Conservation (phyloP, 2,888 invertebrate species). For the Cybosia mesomella region DNA sequence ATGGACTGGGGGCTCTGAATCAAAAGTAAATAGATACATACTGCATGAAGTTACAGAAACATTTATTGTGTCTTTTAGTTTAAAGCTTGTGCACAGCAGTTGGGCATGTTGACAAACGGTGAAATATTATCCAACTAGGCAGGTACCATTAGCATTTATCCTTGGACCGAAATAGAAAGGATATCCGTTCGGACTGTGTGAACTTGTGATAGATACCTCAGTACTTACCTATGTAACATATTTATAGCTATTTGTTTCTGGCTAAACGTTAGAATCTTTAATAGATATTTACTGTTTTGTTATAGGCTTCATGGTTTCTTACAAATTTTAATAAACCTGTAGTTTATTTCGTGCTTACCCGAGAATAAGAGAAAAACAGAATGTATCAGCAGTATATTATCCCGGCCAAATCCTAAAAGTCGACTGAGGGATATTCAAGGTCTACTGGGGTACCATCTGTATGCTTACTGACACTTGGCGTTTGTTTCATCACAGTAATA, state of each 20-base stretch:
- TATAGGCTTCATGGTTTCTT: not conserved
- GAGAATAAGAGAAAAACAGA: too few species aligned
- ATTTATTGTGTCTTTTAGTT: constrained; percentile 42
- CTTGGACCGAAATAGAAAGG: constrained; percentile 83
- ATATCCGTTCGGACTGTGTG: constrained; percentile 80
- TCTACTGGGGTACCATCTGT: too few species aligned
- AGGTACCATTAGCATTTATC: constrained; percentile 76
- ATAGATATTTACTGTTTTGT: not conserved
- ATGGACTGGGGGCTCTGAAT: not conserved
- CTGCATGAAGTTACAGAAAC: constrained; percentile 35
- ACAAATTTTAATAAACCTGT: too few species aligned
- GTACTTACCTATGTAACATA: constrained; percentile 25
- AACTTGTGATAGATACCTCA: constrained; percentile 48
- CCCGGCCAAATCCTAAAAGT: too few species aligned
- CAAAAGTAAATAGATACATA: constrained; percentile 4
- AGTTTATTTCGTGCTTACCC: too few species aligned
- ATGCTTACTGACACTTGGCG: too few species aligned
- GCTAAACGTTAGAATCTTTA: constrained; percentile 5
- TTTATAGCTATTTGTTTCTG: constrained; percentile 12
- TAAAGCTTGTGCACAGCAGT: constrained; percentile 48
- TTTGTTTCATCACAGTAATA: too few species aligned
- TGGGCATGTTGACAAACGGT: constrained; percentile 66
- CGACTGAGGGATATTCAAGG: too few species aligned
- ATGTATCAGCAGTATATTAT: too few species aligned
- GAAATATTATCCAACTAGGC: constrained; percentile 67